Conservation (phyloP, 2,888 invertebrate species). For the Drosophila tanythrix region DNA sequence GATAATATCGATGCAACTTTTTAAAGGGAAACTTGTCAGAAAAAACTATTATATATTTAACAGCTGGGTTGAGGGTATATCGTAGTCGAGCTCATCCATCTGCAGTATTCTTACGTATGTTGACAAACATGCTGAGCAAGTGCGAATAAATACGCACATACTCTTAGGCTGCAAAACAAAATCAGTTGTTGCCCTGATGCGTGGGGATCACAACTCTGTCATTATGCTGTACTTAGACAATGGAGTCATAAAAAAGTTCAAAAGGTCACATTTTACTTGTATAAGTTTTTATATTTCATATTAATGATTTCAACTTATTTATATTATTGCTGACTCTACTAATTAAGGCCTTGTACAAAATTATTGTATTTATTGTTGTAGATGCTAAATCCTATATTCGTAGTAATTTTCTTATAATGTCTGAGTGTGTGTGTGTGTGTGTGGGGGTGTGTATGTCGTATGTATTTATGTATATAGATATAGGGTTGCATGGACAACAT, state of each 20-base stretch:
- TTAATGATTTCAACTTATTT: constrained; percentile 77
- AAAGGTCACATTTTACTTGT: constrained; percentile 4
- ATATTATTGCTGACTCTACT: constrained; percentile 81
- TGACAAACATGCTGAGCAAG: not conserved
- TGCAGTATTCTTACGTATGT: not conserved
- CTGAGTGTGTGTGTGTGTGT: constrained; percentile 21
- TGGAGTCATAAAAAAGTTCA: not conserved
- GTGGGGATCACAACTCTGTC: not conserved
- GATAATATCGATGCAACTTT: no score
- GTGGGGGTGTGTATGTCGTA: constrained; percentile 20
- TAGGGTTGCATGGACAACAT: constrained; percentile 41
- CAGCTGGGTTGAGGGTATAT: not conserved
- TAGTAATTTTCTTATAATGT: constrained; percentile 43
- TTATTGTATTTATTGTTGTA: constrained; percentile 72
- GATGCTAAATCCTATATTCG: constrained; percentile 75
- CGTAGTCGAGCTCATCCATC: not conserved
- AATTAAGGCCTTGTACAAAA: constrained; percentile 80
- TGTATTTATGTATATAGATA: constrained; percentile 16
- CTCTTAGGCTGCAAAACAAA: not conserved
- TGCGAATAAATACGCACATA: not conserved
- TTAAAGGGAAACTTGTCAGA: no score
- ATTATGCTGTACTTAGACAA: not conserved
- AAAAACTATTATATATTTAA: not conserved
- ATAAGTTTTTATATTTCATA: constrained; percentile 57
- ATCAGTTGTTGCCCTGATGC: not conserved